Evolutionary conservation across 30 jellyfish, hydroid and myxozoan species (phyloP).

Genomic region (Haliclystus octoradiatus): DNA sequence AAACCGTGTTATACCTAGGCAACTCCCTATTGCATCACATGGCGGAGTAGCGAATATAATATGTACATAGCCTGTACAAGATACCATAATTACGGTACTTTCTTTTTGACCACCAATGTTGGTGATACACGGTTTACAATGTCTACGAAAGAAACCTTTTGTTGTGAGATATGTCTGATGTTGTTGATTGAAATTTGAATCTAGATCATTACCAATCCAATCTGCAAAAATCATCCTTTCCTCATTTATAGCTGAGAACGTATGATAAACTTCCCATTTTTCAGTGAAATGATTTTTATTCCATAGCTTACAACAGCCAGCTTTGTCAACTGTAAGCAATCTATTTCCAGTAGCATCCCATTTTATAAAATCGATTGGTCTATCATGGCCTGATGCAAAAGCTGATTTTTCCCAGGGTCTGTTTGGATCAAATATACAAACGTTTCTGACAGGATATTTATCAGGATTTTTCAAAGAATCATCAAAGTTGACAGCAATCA

Average conservation of each 20-base stretch:
- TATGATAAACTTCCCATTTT: conserved; percentile 33
- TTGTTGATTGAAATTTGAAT: conserved; percentile 31
- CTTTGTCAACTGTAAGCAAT: conserved; percentile 43
- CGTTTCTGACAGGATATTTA: conserved; percentile 1
- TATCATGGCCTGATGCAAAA: conserved; percentile 24
- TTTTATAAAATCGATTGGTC: conserved; percentile 31
- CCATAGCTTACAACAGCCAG: conserved; percentile 45
- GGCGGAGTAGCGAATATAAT: neutral
- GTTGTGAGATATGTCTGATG: conserved; percentile 12
- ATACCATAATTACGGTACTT: neutral
- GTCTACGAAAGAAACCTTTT: conserved; percentile 24
- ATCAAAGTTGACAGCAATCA: conserved; percentile 49
- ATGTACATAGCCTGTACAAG: neutral
- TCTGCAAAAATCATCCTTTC: conserved; percentile 18
- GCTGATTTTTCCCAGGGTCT: conserved; percentile 48
- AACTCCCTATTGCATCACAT: neutral
- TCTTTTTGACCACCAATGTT: conserved; percentile 35
- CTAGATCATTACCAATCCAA: conserved; percentile 37
- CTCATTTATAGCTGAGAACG: conserved; percentile 11
- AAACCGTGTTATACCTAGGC: neutral
- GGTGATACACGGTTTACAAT: conserved; percentile 13
- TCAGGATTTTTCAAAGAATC: conserved; percentile 8
- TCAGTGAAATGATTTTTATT: conserved; percentile 22
- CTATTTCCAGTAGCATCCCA: conserved; percentile 56
- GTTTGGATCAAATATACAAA: conserved; percentile 48